Conservation (phyloP, 1,140 invertebrate species). For the Hypothenemus hampei region DNA sequence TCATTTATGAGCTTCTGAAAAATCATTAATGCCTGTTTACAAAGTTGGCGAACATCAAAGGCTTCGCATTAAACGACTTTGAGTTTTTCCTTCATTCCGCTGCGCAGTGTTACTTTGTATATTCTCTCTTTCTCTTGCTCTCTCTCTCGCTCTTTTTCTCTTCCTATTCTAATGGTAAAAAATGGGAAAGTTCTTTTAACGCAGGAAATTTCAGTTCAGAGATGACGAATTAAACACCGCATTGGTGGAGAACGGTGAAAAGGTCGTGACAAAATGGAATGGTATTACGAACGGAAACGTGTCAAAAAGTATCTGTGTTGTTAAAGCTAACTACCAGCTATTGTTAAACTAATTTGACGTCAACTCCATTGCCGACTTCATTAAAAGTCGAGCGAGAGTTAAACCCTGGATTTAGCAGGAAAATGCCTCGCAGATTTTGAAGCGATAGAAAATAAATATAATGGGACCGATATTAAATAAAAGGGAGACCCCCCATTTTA, state of each 20-base stretch:
- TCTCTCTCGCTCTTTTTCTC: too few species aligned
- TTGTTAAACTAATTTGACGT: constrained; percentile 11
- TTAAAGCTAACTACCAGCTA: constrained; percentile 3
- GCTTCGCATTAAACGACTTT: background rate
- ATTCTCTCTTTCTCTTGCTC: too few species aligned
- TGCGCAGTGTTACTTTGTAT: too few species aligned
- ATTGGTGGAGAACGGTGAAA: background rate
- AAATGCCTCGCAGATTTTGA: too few species aligned
- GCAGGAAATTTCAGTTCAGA: too few species aligned
- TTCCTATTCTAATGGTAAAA: too few species aligned
- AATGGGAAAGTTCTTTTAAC: too few species aligned
- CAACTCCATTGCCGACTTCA: constrained; percentile 9
- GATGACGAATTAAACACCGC: too few species aligned
- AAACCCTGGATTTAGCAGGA: background rate
- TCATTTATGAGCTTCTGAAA: background rate
- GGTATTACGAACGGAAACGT: background rate
- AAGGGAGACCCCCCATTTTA: too few species aligned
- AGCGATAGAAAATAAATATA: too few species aligned
- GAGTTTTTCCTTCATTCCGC: too few species aligned
- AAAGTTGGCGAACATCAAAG: background rate
- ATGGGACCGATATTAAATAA: too few species aligned
- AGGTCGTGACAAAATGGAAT: background rate
- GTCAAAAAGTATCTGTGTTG: background rate
- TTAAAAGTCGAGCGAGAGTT: background rate
- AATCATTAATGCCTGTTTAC: background rate